phyloP scores from a whole-genome alignment of 2,113 vertebrate species.

The Sisor rabdophorus region DNA sequence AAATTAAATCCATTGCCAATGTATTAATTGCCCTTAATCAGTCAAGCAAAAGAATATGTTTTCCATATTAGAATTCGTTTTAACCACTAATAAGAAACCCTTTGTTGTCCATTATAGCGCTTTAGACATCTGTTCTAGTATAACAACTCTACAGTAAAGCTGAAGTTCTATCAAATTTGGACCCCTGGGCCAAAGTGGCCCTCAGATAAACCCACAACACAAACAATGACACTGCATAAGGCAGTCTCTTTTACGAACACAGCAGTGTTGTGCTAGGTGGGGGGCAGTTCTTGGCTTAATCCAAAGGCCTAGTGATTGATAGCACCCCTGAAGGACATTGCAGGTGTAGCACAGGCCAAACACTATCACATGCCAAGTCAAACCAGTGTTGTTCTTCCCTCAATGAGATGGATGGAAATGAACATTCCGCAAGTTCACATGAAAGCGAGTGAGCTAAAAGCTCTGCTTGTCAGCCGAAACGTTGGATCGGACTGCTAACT shows the following conservation, averaged over 20 bases:
- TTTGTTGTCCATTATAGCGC: constrained; percentile 26
- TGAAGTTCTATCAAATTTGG: constrained; percentile 35
- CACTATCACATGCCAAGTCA: constrained; percentile 70
- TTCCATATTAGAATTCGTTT: background rate
- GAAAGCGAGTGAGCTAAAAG: constrained; percentile 33
- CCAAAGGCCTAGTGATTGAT: constrained; percentile 61
- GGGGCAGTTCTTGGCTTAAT: constrained; percentile 40
- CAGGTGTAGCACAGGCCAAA: constrained; percentile 73
- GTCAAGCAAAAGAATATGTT: constrained; percentile 17
- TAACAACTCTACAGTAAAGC: constrained; percentile 24
- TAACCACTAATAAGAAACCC: constrained; percentile 28
- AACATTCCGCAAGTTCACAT: constrained; percentile 64
- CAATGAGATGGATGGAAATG: constrained; percentile 70
- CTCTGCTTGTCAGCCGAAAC: constrained; percentile 38
- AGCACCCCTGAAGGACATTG: constrained; percentile 49
- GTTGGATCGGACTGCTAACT: constrained; percentile 2
- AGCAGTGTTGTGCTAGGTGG: constrained; percentile 30
- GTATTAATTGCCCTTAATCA: constrained; percentile 29
- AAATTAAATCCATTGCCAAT: constrained; percentile 28
- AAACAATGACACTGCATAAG: constrained; percentile 30
- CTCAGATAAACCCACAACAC: constrained; percentile 38
- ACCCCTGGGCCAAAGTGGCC: constrained; percentile 38
- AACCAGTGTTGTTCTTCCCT: constrained; percentile 59
- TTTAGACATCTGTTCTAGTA: constrained; percentile 37
- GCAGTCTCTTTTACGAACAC: constrained; percentile 25